Conservation (phyloP, 2,888 invertebrate species). For the Chrysodeixis includens region DNA sequence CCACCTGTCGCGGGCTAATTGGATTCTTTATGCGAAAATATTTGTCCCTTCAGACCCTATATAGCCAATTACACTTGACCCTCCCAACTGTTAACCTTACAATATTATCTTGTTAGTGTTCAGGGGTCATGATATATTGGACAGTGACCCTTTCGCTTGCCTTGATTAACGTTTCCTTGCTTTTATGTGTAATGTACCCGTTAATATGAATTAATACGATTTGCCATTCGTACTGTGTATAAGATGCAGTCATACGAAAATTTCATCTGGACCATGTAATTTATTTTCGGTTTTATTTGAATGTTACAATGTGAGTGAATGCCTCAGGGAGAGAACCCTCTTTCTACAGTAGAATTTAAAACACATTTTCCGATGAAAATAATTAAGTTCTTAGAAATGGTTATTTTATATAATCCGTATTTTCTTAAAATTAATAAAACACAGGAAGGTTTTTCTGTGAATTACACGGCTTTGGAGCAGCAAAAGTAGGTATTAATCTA, state of each 20-base stretch:
- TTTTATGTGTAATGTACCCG: slow-evolving; percentile 69
- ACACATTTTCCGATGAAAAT: neutral
- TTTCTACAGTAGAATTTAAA: neutral
- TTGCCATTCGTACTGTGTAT: slow-evolving; percentile 49
- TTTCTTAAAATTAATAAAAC: too few species aligned
- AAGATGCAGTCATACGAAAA: slow-evolving; percentile 49
- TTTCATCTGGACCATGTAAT: slow-evolving; percentile 42
- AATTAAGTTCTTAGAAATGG: neutral
- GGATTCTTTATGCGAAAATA: slow-evolving; percentile 82
- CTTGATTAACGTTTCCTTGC: slow-evolving; percentile 77
- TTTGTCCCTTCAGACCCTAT: slow-evolving; percentile 69
- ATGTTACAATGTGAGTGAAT: neutral
- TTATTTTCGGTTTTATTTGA: slow-evolving; percentile 36
- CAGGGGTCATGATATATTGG: slow-evolving; percentile 64
- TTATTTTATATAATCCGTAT: too few species aligned
- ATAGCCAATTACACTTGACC: slow-evolving; percentile 65
- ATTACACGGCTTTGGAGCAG: too few species aligned
- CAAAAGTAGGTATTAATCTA: too few species aligned
- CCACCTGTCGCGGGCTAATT: slow-evolving; percentile 81
- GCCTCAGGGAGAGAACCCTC: neutral
- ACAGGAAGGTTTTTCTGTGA: too few species aligned
- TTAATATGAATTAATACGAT: slow-evolving; percentile 72
- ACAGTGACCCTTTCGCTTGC: slow-evolving; percentile 75
- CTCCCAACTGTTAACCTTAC: slow-evolving; percentile 39
- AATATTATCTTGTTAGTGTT: slow-evolving; percentile 46